These are phyloP conservation scores for Ctenoplectra terminalis DNA, from an alignment of 1,140 invertebrate genomes.

Conservation along the genomic window DNA sequence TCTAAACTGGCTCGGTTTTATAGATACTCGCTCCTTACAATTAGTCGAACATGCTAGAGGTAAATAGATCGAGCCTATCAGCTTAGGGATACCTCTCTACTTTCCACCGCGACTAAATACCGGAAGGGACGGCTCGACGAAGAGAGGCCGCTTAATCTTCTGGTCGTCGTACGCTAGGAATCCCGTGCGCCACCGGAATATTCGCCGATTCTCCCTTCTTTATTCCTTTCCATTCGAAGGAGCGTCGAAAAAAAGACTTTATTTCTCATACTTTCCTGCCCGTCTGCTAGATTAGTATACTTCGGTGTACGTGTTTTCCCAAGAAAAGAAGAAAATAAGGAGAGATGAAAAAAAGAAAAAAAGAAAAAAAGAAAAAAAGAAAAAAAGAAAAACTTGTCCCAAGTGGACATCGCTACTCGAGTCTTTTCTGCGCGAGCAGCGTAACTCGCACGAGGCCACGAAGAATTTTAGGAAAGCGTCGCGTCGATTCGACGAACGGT, in stretches of 20 bases:
- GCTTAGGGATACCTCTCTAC: background rate
- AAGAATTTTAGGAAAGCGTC: background rate
- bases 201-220: slow-evolving; percentile 23
- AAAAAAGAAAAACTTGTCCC: slow-evolving; percentile 9
- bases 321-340: no score
- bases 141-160: slow-evolving; percentile 54
- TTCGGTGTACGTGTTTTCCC: slow-evolving; percentile 30
- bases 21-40: background rate
- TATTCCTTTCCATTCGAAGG: slow-evolving; percentile 4
- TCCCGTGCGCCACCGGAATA: slow-evolving; percentile 6
- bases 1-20: background rate
- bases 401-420: slow-evolving; percentile 3
- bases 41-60: background rate
- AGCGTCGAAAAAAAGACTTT: slow-evolving; percentile 46
- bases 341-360: slow-evolving; percentile 13
- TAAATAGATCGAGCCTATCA: background rate
- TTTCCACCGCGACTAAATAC: slow-evolving; percentile 53
- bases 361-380: slow-evolving; percentile 10
- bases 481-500: background rate
- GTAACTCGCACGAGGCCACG: background rate
- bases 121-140: slow-evolving; percentile 47
- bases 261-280: slow-evolving; percentile 42
- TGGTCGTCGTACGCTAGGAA: slow-evolving; percentile 9
- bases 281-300: slow-evolving; percentile 51
- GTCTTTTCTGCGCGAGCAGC: background rate